Base-by-base conservation (phyloP, 1,140 invertebrate genomes). In the Adoxophyes honmai region DNA sequence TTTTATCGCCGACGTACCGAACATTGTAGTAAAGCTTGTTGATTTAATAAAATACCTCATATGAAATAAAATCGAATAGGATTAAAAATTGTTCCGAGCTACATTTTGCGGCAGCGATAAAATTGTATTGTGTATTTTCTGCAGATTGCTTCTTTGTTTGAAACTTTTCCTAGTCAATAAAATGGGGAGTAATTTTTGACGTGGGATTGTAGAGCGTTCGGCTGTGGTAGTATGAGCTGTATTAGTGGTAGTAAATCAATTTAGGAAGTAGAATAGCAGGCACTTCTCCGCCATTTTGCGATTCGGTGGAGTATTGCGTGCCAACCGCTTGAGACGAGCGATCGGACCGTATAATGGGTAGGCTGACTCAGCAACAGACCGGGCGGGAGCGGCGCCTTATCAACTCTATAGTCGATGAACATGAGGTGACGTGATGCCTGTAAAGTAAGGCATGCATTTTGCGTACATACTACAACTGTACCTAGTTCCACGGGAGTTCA, bases 131-230 rank as follows among this genome's bases (percentile, higher is more conserved):
- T 11, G 21, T 44, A 44, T 28, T 48, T 48, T 28, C 42, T 11
- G 18, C 18, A 48, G 42, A 48, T 48, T 48, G 42, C 16, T 48
- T 48, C n/a, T 33, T 48, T 48, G 42, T 48, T 48, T 48, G 42
- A 48, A 48, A 48, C 21, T 28, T 48, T 44, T 44, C 18, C 42
- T 48, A 21, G 42, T 33, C 42, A 33, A 48, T 33, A 48, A 48
- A 48, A 48, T n/a, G 11, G 21, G 2, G 4, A 6, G 28, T 48
- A 48, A 28, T 44, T 11, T 4, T 44, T 44, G 39, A 21, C 39
- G 16, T 18, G n/a, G 1, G 0, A 13, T 39, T 39, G 5, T 44
- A 21, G 10, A 8, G n/a, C 21, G 11, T 48, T 11, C 11, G 9
- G 18, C 10, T 8, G 7, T 48, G 8, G n/a, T 28, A 48, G 21